Evolutionary conservation across 1,140 invertebrate species (phyloP).

Genomic region (Pogonognathellus flavescens): DNA sequence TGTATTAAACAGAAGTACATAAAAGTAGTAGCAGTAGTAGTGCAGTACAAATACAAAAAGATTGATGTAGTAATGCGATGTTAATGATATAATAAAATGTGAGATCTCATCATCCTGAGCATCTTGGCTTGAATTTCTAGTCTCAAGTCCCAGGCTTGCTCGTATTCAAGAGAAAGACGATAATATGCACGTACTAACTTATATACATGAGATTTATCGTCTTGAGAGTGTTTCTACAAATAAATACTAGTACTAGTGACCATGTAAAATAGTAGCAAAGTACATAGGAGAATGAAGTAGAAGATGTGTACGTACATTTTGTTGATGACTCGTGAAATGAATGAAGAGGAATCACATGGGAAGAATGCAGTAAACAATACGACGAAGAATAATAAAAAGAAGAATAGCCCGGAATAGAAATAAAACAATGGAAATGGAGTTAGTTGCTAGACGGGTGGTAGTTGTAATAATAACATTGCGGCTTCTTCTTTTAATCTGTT

Average conservation of each 20-base stretch:
- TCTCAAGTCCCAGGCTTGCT: constrained; percentile 11
- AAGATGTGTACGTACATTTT: background rate
- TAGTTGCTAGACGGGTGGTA: constrained; percentile 31
- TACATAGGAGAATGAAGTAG: background rate
- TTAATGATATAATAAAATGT: constrained; percentile 51
- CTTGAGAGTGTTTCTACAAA: background rate
- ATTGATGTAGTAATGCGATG: constrained; percentile 17
- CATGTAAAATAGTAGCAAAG: background rate
- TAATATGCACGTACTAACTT: background rate
- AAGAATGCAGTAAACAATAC: constrained; percentile 22
- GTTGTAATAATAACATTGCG: constrained; percentile 24
- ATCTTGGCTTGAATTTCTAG: constrained; percentile 11
- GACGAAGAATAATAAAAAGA: constrained; percentile 19
- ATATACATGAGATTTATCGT: background rate
- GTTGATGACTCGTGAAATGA: constrained; percentile 23
- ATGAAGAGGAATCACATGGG: constrained; percentile 30
- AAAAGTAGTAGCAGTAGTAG: background rate
- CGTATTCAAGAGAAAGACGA: background rate
- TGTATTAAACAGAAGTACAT: background rate
- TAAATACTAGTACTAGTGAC: too few relatives aligned
- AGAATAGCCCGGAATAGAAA: constrained; percentile 36
- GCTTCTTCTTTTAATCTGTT: background rate
- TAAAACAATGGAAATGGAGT: constrained; percentile 28
- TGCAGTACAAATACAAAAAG: background rate
- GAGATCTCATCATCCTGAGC: constrained; percentile 47